Evolutionary conservation across 35 echinoderm and acorn worm genomes (phyloP).

Genomic region (Eucidaris tribuloides): DNA sequence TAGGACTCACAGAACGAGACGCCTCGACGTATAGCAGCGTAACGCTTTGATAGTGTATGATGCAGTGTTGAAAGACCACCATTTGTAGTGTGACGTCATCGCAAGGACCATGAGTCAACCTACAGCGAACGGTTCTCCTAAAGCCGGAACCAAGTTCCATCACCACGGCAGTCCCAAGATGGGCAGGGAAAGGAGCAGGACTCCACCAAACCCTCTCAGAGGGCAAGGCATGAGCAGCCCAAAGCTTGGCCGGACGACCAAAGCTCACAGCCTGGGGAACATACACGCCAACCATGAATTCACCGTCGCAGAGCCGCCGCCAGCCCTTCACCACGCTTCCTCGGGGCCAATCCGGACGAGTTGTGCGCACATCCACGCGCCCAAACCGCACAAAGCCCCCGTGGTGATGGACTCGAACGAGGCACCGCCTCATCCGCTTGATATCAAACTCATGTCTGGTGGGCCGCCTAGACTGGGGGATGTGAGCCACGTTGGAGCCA

Average conservation of each 20-base stretch:
- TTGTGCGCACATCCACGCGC: slow-evolving; percentile 13
- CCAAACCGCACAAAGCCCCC: background rate
- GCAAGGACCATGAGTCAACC: no score
- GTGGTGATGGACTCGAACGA: slow-evolving; percentile 20
- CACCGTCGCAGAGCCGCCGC: slow-evolving; percentile 13
- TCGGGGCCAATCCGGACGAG: slow-evolving; percentile 5
- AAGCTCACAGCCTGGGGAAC: slow-evolving; percentile 2
- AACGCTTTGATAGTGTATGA: no score
- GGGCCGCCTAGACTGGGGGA: slow-evolving; percentile 51
- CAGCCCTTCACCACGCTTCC: background rate
- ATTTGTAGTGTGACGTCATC: no score
- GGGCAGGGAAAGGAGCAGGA: slow-evolving; percentile 11
- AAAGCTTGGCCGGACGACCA: background rate
- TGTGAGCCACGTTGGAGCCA: slow-evolving; percentile 34
- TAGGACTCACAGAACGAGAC: no score
- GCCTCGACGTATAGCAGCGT: no score
- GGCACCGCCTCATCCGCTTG: slow-evolving; percentile 51
- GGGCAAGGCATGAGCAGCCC: slow-evolving; percentile 19
- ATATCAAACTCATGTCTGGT: slow-evolving; percentile 68
- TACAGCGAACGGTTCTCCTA: slow-evolving; percentile 9
- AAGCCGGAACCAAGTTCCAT: background rate
- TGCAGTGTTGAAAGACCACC: no score
- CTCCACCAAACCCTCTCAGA: slow-evolving; percentile 6
- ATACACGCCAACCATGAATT: slow-evolving; percentile 24
- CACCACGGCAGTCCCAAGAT: background rate